phyloP scores from a whole-genome alignment of 2,797 vertebrate species.

The Lepus oiostolus region DNA sequence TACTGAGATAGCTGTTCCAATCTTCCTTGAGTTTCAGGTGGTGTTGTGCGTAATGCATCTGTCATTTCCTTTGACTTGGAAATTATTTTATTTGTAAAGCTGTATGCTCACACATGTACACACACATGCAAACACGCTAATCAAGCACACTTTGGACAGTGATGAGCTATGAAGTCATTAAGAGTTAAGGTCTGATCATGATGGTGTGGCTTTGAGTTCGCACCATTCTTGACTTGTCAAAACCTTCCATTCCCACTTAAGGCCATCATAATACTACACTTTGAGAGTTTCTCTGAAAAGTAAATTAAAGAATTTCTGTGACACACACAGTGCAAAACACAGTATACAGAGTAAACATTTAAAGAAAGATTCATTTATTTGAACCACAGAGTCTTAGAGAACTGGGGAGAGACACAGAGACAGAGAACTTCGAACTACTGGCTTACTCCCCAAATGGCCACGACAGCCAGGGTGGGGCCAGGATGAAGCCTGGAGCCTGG shows the following conservation, averaged over 20 bases:
- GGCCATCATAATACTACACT: not conserved
- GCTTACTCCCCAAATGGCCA: too few relatives aligned
- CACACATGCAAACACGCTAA: not conserved
- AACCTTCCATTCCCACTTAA: not conserved
- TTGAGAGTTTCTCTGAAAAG: not conserved
- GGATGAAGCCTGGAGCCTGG: too few relatives aligned
- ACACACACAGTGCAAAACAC: not conserved
- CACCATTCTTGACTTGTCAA: not conserved
- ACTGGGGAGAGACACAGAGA: too few relatives aligned
- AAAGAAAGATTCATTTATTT: not conserved
- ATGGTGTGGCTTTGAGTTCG: not conserved
- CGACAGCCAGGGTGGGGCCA: too few relatives aligned
- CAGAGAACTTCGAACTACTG: too few relatives aligned
- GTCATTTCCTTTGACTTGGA: conserved; percentile 7
- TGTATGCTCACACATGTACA: too few relatives aligned
- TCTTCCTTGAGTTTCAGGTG: not conserved
- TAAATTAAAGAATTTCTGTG: not conserved
- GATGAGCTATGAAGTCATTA: not conserved
- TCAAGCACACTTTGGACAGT: not conserved
- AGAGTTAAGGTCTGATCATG: not conserved
- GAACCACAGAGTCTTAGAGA: too few relatives aligned
- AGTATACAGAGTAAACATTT: not conserved
- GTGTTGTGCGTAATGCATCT: not conserved
- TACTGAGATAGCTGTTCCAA: not conserved
- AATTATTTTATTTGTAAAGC: not conserved